Conservation (phyloP, 2,888 invertebrate species). For the Pyrgus malvae region DNA sequence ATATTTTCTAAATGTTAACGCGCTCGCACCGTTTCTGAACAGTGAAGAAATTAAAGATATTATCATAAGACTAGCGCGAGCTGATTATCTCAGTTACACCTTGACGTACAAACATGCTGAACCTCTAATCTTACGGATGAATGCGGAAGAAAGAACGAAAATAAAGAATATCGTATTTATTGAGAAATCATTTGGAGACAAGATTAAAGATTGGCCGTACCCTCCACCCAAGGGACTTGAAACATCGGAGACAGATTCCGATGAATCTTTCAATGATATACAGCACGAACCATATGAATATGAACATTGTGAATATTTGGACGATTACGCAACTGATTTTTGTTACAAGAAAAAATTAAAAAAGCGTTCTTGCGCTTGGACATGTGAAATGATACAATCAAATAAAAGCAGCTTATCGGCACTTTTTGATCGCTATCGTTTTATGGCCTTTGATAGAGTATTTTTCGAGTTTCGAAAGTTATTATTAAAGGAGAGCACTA, state of each 20-base stretch:
- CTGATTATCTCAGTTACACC: conserved; percentile 47
- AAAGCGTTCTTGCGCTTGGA: too few relatives aligned
- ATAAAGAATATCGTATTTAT: conserved; percentile 54
- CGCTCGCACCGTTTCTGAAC: conserved; percentile 46
- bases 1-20: conserved; percentile 46
- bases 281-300: conserved; percentile 30
- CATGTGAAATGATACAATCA: too few relatives aligned
- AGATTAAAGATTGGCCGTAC: conserved; percentile 47
- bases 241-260: conserved; percentile 32
- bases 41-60: conserved; percentile 50
- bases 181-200: conserved; percentile 44
- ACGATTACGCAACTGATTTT: neutral
- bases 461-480: conserved; percentile 50
- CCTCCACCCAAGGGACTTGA: conserved; percentile 19
- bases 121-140: conserved; percentile 50
- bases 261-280: conserved; percentile 45
- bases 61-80: conserved; percentile 46
- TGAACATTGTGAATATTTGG: neutral
- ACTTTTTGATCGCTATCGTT: conserved; percentile 57
- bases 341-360: too few relatives aligned
- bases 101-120: conserved; percentile 53
- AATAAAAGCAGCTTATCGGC: conserved; percentile 42
- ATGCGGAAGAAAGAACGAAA: conserved; percentile 39
- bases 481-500: conserved; percentile 45
- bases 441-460: conserved; percentile 50